Evolutionary conservation across 2,888 invertebrate species (phyloP).

Genomic region (Sinotaia quadrata): DNA sequence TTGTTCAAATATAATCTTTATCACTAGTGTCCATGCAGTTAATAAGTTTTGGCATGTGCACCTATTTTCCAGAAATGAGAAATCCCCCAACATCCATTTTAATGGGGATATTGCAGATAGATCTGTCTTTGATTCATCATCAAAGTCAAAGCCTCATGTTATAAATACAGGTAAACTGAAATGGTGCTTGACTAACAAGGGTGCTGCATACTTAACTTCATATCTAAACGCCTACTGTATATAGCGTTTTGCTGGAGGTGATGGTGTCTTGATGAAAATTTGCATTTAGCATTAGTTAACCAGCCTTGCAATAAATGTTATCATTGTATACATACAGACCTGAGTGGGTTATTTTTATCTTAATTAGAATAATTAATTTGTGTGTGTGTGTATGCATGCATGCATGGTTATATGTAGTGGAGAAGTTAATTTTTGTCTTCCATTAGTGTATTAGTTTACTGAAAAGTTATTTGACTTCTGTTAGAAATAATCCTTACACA

Average conservation of each 20-base stretch:
- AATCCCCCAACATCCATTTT: constrained; percentile 22
- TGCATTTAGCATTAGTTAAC: neutral
- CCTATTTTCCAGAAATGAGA: constrained; percentile 21
- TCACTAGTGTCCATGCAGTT: too few relatives aligned
- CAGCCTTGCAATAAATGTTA: neutral
- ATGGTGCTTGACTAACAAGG: neutral
- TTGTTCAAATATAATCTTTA: too few relatives aligned
- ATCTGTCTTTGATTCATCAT: neutral
- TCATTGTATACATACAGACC: neutral
- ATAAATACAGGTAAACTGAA: constrained; percentile 25
- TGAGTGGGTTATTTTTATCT: neutral
- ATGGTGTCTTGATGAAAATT: too few relatives aligned
- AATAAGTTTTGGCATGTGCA: too few relatives aligned
- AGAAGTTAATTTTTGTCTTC: too few relatives aligned
- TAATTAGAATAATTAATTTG: neutral
- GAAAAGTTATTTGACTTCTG: too few relatives aligned
- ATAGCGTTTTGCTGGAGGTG: too few relatives aligned
- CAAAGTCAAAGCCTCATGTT: constrained; percentile 10
- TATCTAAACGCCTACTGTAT: too few relatives aligned
- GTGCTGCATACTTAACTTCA: neutral
- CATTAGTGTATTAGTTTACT: too few relatives aligned
- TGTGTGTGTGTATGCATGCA: too few relatives aligned
- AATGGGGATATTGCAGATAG: constrained; percentile 25
- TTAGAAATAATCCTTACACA: too few relatives aligned
- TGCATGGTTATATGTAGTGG: too few relatives aligned